Conservation (phyloP, 2,797 vertebrate genomes). For the Siniperca obscura region DNA sequence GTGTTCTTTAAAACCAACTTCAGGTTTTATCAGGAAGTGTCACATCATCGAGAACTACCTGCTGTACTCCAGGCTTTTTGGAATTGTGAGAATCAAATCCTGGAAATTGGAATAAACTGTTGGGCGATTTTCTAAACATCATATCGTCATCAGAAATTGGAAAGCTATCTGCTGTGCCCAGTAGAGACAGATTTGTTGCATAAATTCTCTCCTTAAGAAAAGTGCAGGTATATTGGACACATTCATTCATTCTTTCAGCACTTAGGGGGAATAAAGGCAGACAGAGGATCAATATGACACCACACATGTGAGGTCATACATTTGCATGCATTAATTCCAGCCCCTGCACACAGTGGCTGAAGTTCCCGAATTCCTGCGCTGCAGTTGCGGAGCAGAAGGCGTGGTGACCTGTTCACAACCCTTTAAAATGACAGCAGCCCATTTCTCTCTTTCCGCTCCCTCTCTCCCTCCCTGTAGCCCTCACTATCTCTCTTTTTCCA, state of each 20-base stretch:
- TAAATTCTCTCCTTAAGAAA: conserved; percentile 14
- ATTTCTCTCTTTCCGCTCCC: conserved; percentile 65
- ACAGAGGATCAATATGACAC: conserved; percentile 52
- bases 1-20: neutral
- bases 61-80: conserved; percentile 18
- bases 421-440: conserved; percentile 78
- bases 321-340: conserved; percentile 64
- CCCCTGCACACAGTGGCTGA: conserved; percentile 18
- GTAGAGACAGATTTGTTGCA: conserved; percentile 20
- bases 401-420: conserved; percentile 82
- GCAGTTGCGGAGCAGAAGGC: conserved; percentile 65
- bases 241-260: conserved; percentile 41
- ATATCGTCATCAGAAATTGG: conserved; percentile 1
- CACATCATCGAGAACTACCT: neutral
- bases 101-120: conserved; percentile 16
- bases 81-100: conserved; percentile 40
- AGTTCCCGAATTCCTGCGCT: conserved; percentile 60
- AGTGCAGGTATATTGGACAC: neutral
- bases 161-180: conserved; percentile 9
- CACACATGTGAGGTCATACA: conserved; percentile 46
- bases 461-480: conserved; percentile 40
- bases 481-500: conserved; percentile 61
- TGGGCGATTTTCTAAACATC: conserved; percentile 15
- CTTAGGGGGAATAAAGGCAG: neutral
- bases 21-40: neutral